Conservation (phyloP, 2,797 vertebrate genomes). For the Cygnus olor region DNA sequence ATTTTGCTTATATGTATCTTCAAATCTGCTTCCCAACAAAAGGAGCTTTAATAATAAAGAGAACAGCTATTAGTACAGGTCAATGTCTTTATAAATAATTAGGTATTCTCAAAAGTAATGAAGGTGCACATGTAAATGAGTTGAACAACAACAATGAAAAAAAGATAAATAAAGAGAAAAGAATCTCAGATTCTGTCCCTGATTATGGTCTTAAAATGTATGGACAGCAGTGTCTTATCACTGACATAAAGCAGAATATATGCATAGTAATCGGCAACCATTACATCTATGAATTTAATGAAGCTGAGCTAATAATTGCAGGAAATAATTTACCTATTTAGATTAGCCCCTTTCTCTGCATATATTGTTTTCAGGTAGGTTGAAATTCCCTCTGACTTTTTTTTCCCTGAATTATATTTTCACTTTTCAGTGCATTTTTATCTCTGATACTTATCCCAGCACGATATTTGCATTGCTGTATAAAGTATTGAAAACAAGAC, state of each 20-base stretch:
- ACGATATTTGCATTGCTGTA: neutral
- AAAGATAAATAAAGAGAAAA: neutral
- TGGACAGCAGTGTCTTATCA: neutral
- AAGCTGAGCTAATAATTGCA: neutral
- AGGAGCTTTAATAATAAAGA: neutral
- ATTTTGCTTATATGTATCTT: neutral
- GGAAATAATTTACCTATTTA: neutral
- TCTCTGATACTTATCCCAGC: neutral
- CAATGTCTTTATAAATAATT: neutral
- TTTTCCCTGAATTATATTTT: neutral
- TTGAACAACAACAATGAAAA: neutral
- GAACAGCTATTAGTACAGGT: neutral
- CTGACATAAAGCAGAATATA: neutral
- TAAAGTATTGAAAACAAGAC: neutral
- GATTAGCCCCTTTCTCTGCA: neutral
- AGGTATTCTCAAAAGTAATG: neutral
- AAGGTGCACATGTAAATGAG: neutral
- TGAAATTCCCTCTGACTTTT: neutral
- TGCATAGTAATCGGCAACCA: neutral
- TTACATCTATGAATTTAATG: neutral
- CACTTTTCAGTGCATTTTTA: neutral
- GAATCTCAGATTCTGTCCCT: neutral
- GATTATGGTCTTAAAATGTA: neutral
- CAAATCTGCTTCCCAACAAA: neutral
- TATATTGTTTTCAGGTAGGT: neutral